Evolutionary conservation across 2,113 vertebrate species (phyloP), one percentile per base, ranked within the genome.

Genomic region (Hypanus sabinus): DNA sequence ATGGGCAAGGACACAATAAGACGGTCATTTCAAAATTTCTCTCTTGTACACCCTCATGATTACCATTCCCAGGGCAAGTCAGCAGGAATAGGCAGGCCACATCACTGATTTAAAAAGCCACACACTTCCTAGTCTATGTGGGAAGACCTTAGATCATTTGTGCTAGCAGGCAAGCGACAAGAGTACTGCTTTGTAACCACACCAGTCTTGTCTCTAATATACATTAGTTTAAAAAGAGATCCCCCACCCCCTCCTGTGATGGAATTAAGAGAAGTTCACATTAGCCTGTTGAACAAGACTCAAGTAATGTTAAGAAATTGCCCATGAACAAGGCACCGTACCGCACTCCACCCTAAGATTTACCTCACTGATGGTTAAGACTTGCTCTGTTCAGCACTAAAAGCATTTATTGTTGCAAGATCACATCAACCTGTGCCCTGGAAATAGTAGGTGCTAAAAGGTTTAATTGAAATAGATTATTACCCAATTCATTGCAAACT

Each of bases 181-280:
- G 0, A 36, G 14, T 33, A 79, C n/a, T 73, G 22, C 2, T 33
- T 79, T 79, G 76, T 36, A 33, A 79, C 76, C n/a, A 36, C 33
- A 36, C 11, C 33, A 36, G n/a, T 36, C 5, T 11, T 18, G 76
- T 79, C 36, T 36, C 16, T 0, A 79, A 36, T 14, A 36, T n/a
- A 79, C 11, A 11, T 36, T 36, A 36, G 16, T 9, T 79, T 79
- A 36, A 18, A 80, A 18, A 81, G 79, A 55, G 79, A 81, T 8
- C 7, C 79, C 3, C 70, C 70, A 22, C 70, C 0, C 33, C 11
- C 36, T 22, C 80, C 1, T 46, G 38, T 46, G 80, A 22, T 55
- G 80, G 80, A 83, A 46, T 55, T 83, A 55, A 83, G 80, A 81
- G 80, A 38, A 81, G 79, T 38, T 81, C 79, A 81, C 80, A 24